Base-by-base conservation (phyloP, 2,113 vertebrate genomes). In the Cygnus atratus region DNA sequence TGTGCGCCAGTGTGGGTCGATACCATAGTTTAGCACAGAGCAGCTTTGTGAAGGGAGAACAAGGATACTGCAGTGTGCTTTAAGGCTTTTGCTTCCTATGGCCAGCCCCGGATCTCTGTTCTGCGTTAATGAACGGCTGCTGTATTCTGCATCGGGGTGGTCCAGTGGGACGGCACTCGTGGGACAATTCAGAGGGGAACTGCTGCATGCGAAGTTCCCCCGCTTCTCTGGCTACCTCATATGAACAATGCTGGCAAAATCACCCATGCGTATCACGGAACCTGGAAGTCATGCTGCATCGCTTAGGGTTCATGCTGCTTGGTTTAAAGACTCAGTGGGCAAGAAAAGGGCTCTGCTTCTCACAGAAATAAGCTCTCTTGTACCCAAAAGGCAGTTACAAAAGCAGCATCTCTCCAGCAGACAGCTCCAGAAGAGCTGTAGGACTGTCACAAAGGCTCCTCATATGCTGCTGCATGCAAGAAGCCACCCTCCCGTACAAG, bases 21-120 rank as follows among this genome's bases (percentile, higher is more conserved):
- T 58, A 89, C 61, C 6, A 2, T 63, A 41, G 62, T 54, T 81
- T 68, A 93, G 96, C 93, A 93, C 85, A 94, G 86, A 95, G 92
- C 61, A 85, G 92, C 88, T 97, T 96, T 97, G 92, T 97, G 31
- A 83, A 57, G 76, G 74, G 74, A 96, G 90, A 97, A 95, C 84
- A 95, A 95, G 94, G 94, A 66, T 81, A 79, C 75, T 81, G 83
- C 83, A 95, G 86, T 96, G 72, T 54, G 86, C 90, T 96, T 46
- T 35, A 7, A 78, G 90, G 90, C 58, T 95, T 88, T 87, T 43
- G 19, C 78, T 96, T 97, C 88, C 92, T 84, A 76, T 25, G 73
- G 66, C 54, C 94, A 89, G 81, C 9, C 4, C 95, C 19, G 16
- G 91, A 87, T 91, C 84, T 84, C 80, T 73, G 85, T 21, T 90